Percentiles rank a stretch among this genome's conserved stretches.
Evolutionary conservation across 2,797 vertebrate species (phyloP).

Genomic region (Ceryle rudis): DNA sequence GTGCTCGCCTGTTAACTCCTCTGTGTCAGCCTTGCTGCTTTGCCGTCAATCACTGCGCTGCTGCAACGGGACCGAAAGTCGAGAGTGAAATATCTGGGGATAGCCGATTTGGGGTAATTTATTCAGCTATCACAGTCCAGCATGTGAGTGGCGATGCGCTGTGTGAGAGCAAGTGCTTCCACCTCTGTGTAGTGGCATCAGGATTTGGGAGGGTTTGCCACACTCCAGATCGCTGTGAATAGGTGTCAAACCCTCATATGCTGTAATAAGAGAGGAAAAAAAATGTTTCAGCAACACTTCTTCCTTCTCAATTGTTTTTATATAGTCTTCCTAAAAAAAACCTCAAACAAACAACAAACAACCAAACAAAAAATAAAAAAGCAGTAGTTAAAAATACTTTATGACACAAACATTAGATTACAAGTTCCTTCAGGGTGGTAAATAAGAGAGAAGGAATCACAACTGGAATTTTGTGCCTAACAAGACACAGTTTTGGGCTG

Average conservation of each 20-base stretch:
- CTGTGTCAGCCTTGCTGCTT: not conserved
- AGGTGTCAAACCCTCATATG: not conserved
- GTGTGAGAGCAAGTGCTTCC: not conserved
- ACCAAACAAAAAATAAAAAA: no score
- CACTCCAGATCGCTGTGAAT: not conserved
- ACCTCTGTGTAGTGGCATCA: fast-evolving
- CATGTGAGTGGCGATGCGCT: fast-evolving
- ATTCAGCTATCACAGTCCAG: not conserved
- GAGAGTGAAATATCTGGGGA: not conserved
- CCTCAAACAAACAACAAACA: no score
- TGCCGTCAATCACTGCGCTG: not conserved
- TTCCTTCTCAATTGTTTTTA: not conserved
- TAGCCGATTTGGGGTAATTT: not conserved
- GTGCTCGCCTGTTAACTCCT: not conserved
- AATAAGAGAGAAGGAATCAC: not conserved
- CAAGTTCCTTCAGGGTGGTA: not conserved
- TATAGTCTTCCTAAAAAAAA: not conserved
- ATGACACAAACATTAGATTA: not conserved
- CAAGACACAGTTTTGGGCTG: not conserved
- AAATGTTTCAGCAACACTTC: fast-evolving
- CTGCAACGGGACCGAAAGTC: not conserved
- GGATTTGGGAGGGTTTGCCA: not conserved
- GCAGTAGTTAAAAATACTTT: not conserved
- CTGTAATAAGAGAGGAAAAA: not conserved
- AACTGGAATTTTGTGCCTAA: not conserved